Percentiles rank a stretch among this genome's conserved stretches.
These are phyloP conservation scores for Mesochorus sp. DNA, from an alignment of 2,888 invertebrate species.

Conservation along the genomic window DNA sequence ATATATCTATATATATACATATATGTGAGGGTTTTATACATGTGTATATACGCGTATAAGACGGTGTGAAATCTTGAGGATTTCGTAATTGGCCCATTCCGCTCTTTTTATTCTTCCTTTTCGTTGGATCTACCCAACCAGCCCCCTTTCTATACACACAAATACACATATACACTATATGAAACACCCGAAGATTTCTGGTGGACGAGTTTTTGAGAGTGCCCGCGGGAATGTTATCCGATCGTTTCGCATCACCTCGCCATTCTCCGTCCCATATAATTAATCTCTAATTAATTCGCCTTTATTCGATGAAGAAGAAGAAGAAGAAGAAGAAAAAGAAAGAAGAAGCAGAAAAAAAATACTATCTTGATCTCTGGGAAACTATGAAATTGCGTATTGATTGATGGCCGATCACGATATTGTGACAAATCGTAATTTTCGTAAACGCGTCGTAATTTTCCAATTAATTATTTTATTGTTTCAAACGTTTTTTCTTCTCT, in stretches of 20 bases:
- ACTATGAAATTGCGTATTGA: conserved; percentile 49
- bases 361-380: conserved; percentile 8
- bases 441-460: background rate
- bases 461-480: conserved; percentile 3
- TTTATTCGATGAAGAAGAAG: conserved; percentile 31
- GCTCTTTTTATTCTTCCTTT: conserved; percentile 48
- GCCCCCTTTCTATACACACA: conserved; percentile 1
- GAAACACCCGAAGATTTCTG: conserved; percentile 10
- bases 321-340: conserved; percentile 15
- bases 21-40: too few relatives aligned
- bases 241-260: conserved; percentile 59
- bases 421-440: conserved; percentile 11
- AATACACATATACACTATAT: background rate
- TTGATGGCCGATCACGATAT: conserved; percentile 2
- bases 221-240: conserved; percentile 51
- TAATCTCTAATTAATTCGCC: conserved; percentile 61
- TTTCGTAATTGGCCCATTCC: conserved; percentile 77
- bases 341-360: conserved; percentile 17
- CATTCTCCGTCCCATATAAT: conserved; percentile 55
- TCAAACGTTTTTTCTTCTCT: background rate
- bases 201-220: conserved; percentile 53
- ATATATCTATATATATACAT: too few relatives aligned
- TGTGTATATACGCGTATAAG: too few relatives aligned
- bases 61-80: conserved; percentile 77
- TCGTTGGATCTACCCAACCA: conserved; percentile 19